Evolutionary conservation across 2,113 vertebrate species (phyloP), one percentile per base, ranked within the genome.

Genomic region (Eubucco bourcierii): DNA sequence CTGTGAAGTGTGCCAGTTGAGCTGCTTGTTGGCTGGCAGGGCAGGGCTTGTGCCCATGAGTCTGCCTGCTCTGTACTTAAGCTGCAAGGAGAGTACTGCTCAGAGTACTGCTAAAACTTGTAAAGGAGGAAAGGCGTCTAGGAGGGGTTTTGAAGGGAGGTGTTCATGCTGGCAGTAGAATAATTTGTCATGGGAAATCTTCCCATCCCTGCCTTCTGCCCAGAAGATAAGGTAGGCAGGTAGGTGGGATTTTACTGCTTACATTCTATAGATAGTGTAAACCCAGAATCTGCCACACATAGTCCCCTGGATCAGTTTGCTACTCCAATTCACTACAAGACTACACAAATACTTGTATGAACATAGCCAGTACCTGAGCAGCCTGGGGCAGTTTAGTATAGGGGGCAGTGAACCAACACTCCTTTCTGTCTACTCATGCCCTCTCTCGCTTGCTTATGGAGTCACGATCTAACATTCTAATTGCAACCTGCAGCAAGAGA

Each of bases 311-410:
- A 41, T 55, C 53, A 9, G 23, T 76, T 73, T 80, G 60, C 67
- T 87, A 0, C 31, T 83, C 17, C 0, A 1, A 2, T 34, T 90
- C 68, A 15, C 29, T 79, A 10, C 0, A 0, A 58, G 64, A 72
- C 52, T 41, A 6, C 29, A 9, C 29, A 41, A 44, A 55, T 8
- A 7, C 23, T 33, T 0, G 1, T 9, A 1, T 4, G 33, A 60
- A 16, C 33, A 34, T 21, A 55, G 33, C 37, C 4, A 3, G 31
- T 72, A 24, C 60, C 16, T 16, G 17, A 39, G 55, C 67, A 80
- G 37, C 47, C 44, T 64, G 81, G 19, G 37, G 31, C 53, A 59
- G 29, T 8, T 53, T 55, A 50, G 25, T 19, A 15, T 14, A 47
- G 4, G n/a, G n/a, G 14, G 60, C 55, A 41, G 17, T 23, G 41